Conservation (phyloP, 2,797 vertebrate genomes). For the Pangasius larnaudii region DNA sequence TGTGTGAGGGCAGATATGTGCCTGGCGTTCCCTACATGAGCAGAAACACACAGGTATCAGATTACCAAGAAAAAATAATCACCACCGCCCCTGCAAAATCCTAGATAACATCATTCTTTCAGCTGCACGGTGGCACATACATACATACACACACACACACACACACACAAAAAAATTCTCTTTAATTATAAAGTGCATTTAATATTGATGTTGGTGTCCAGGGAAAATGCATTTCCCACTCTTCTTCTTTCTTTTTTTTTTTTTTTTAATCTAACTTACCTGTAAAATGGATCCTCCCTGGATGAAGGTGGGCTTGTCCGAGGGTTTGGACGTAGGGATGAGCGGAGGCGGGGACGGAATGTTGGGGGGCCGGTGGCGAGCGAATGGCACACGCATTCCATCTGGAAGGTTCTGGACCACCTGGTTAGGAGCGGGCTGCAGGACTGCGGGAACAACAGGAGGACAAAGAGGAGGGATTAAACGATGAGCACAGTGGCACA, state of each 20-base stretch:
- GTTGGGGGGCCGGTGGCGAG: constrained; percentile 87
- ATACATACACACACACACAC: too few species aligned
- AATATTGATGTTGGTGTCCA: background rate
- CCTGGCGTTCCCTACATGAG: constrained; percentile 90
- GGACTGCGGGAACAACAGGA: constrained; percentile 74
- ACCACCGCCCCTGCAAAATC: background rate
- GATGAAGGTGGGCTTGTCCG: constrained; percentile 97
- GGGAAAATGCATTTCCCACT: background rate
- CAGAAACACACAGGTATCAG: constrained; percentile 41
- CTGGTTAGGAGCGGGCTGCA: constrained; percentile 92
- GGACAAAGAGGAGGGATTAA: background rate
- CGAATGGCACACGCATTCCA: constrained; percentile 88
- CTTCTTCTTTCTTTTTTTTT: background rate
- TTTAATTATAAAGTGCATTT: background rate
- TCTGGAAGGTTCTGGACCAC: constrained; percentile 87
- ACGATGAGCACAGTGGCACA: background rate
- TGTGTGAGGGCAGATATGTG: constrained; percentile 91
- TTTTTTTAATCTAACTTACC: constrained; percentile 71
- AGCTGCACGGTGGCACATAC: background rate
- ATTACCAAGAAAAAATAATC: constrained; percentile 34
- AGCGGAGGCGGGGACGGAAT: constrained; percentile 94
- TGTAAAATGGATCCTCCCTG: constrained; percentile 97
- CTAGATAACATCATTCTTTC: too few species aligned
- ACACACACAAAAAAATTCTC: background rate
- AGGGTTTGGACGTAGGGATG: constrained; percentile 96